Conservation (phyloP, 2,797 vertebrate genomes). For the Remorina albescens region DNA sequence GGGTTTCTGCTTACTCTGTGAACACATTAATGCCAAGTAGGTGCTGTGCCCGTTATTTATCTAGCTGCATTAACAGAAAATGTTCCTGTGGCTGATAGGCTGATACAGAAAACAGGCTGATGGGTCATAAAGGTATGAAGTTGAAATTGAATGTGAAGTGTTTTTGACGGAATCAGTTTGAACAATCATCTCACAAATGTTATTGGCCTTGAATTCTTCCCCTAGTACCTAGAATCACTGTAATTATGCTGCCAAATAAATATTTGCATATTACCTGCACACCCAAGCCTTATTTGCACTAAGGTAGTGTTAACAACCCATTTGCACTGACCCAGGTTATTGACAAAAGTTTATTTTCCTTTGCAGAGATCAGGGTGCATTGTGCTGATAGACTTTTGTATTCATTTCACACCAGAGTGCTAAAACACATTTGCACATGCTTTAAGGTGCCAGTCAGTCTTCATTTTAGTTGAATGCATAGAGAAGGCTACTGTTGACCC, state of each 20-base stretch:
- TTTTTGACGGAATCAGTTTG: no score
- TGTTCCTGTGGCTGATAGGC: constrained; percentile 35
- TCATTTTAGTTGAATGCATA: constrained; percentile 13
- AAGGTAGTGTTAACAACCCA: constrained; percentile 16
- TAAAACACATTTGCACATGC: constrained; percentile 17
- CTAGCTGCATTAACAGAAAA: constrained; percentile 12
- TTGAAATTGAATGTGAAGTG: neutral
- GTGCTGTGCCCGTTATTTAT: constrained; percentile 6
- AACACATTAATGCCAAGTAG: neutral
- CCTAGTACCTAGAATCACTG: neutral
- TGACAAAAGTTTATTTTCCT: constrained; percentile 20
- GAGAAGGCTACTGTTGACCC: constrained; percentile 7
- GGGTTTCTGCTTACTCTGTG: constrained; percentile 2
- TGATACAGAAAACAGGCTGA: neutral
- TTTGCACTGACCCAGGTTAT: constrained; percentile 25
- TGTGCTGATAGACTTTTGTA: constrained; percentile 1
- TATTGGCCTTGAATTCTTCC: neutral
- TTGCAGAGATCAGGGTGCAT: neutral
- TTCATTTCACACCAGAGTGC: constrained; percentile 9
- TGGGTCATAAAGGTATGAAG: neutral
- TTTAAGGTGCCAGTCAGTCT: constrained; percentile 15
- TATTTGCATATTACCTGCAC: constrained; percentile 41
- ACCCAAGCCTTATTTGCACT: constrained; percentile 33
- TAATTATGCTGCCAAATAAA: constrained; percentile 24
- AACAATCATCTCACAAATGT: no score